Conservation (phyloP, 2,888 invertebrate species). For the Choristoneura rosaceana region DNA sequence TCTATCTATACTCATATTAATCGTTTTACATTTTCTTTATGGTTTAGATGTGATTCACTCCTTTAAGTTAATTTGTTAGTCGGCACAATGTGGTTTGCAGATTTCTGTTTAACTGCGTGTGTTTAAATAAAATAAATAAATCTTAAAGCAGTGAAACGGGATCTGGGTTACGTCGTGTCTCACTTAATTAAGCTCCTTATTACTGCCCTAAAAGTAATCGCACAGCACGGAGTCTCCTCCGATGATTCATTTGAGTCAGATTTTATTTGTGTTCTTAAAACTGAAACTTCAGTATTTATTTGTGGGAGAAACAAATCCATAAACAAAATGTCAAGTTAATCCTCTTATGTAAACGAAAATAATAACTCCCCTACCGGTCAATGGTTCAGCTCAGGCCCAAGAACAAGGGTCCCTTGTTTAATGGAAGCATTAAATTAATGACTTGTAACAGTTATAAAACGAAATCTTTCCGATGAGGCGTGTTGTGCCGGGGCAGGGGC, state of each 20-base stretch:
- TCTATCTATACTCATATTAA: not conserved
- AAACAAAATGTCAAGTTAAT: conserved; percentile 32
- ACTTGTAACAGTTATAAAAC: conserved; percentile 67
- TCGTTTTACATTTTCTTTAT: conserved; percentile 13
- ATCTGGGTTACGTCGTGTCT: conserved; percentile 28
- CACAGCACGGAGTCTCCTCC: conserved; percentile 1
- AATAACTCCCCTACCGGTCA: conserved; percentile 49
- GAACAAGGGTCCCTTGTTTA: conserved; percentile 62
- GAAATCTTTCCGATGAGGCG: conserved; percentile 58
- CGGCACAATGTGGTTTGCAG: conserved; percentile 18
- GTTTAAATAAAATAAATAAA: conserved; percentile 22
- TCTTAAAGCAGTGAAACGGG: conserved; percentile 11
- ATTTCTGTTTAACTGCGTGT: conserved; percentile 20
- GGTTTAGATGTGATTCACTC: conserved; percentile 21
- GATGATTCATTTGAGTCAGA: conserved; percentile 27
- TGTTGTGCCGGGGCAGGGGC: conserved; percentile 38
- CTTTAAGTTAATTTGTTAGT: conserved; percentile 16
- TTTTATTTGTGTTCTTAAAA: conserved; percentile 23
- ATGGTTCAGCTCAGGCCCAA: conserved; percentile 49
- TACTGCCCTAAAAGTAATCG: conserved; percentile 20
- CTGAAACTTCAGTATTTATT: conserved; percentile 4
- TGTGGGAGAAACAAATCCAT: conserved; percentile 19
- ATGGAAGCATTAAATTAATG: conserved; percentile 70
- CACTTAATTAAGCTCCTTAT: conserved; percentile 35
- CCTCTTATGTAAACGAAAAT: conserved; percentile 34